These are phyloP conservation scores for Drosophila kanapiae DNA, from an alignment of 1,140 invertebrate species.

Conservation along the genomic window DNA sequence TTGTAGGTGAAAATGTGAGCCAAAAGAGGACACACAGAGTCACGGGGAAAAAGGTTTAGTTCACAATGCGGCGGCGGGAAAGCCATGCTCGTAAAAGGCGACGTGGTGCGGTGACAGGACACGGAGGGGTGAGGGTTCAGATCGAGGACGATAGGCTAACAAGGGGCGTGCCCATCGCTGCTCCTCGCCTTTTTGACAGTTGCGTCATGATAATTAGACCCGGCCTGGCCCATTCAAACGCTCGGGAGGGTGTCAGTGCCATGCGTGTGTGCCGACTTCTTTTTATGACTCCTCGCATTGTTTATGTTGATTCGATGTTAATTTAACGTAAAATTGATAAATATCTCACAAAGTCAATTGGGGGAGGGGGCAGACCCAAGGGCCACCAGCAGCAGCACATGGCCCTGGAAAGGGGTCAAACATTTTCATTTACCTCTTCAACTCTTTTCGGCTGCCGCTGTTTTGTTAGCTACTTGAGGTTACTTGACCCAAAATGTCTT, in stretches of 20 bases:
- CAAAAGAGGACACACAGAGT: conserved; percentile 35
- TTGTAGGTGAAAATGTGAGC: conserved; percentile 63
- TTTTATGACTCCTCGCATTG: conserved; percentile 72
- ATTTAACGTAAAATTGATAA: conserved; percentile 81
- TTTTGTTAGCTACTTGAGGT: conserved; percentile 44
- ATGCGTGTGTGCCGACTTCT: conserved; percentile 62
- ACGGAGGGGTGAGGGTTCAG: conserved; percentile 12
- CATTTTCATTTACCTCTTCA: conserved; percentile 73
- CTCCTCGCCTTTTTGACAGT: conserved; percentile 67
- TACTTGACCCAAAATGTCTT: conserved; percentile 67
- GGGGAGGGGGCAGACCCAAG: conserved; percentile 1
- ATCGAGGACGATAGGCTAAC: conserved; percentile 41
- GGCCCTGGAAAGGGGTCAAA: conserved; percentile 41
- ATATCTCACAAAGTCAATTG: conserved; percentile 50
- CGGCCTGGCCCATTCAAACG: conserved; percentile 33
- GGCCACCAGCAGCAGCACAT: conserved; percentile 15
- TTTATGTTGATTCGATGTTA: conserved; percentile 82
- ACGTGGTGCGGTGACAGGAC: conserved; percentile 47
- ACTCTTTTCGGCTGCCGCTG: conserved; percentile 23
- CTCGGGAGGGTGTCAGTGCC: conserved; percentile 66
- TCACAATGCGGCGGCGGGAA: conserved; percentile 40
- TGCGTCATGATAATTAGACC: conserved; percentile 80
- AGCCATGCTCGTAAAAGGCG: conserved; percentile 50
- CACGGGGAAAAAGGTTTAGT: conserved; percentile 21
- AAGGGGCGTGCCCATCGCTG: conserved; percentile 56